Evolutionary conservation across 2,113 vertebrate species (phyloP).

Genomic region (Malurus alboscapulatus): DNA sequence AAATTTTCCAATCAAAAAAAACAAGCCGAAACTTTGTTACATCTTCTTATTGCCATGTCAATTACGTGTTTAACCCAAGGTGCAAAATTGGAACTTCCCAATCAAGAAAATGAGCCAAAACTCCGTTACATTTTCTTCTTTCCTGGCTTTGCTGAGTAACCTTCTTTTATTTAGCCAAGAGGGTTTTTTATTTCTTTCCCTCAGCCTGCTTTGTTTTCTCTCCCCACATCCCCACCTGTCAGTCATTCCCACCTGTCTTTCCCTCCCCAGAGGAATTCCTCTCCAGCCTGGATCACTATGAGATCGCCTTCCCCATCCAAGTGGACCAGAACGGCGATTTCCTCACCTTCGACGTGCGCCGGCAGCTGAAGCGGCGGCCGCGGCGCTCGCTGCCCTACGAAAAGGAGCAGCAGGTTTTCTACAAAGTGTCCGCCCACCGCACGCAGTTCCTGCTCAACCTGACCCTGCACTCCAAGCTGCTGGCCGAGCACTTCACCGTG

Average conservation of each 20-base stretch:
- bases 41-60: no score
- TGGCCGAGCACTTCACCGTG: constrained; percentile 89
- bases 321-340: constrained; percentile 87
- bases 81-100: no score
- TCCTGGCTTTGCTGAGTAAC: no score
- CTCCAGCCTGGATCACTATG: constrained; percentile 92
- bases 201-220: no score
- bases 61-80: no score
- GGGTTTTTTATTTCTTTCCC: no score
- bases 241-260: background rate
- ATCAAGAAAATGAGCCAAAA: no score
- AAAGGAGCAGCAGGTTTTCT: constrained; percentile 83
- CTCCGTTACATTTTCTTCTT: no score
- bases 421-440: constrained; percentile 88
- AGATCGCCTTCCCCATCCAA: constrained; percentile 91
- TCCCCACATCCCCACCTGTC: background rate
- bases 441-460: constrained; percentile 94
- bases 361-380: constrained; percentile 54
- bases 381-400: constrained; percentile 73
- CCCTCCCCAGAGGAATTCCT: constrained; percentile 86
- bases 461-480: constrained; percentile 86
- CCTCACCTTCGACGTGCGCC: constrained; percentile 73
- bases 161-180: no score
- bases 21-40: no score
- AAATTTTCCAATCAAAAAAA: no score